Base-by-base conservation (phyloP, 2,888 invertebrate species). In the Dilophus febrilis region DNA sequence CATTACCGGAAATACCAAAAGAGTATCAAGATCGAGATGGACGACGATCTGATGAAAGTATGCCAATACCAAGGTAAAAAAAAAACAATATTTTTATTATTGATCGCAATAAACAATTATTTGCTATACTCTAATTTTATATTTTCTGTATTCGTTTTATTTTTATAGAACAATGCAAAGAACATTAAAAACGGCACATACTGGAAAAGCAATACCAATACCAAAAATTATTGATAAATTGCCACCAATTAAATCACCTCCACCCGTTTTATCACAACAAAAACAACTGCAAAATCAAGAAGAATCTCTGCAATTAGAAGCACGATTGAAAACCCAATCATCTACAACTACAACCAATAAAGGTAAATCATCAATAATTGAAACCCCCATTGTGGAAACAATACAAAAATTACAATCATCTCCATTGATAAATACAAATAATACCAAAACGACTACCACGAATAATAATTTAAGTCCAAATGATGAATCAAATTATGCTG, bases 401-500 rank as follows among this genome's bases (percentile, higher is more conserved):
- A 22, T 22, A 22, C 22, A 22, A 22, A 18, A 40, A 19, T 46
- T 8, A 4, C 32, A 35, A 41, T 51, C 3, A 44, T 48, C 2
- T 22, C 8, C 22, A 8, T 22, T 8, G 22, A 8, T 8, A 22
- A 22, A 6, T 22, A 8, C 8, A 22, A 22, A 8, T 22, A 8
- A 4, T 22, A 22, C 22, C 22, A 8, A 6, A 33, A 14, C 41
- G 30, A 29, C 18, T 33, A 37, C 32, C 55, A 42, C 19, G 37
- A 27, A 37, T 30, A 29, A 8, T 18, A 17, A 59, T 58, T 42
- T n/a, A n/a, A 52, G 54, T 45, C 54, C 61, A 47, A 61, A 58
- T 46, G 61, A 61, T 42, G 61, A 61, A 38, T 61, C 61, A 38
- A 61, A 63, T 46, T 63, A 63, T 50, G 63, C 63, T 45, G 63